Evolutionary conservation across 2,113 vertebrate genomes (phyloP).

Genomic region (Ardeotis arabs): DNA sequence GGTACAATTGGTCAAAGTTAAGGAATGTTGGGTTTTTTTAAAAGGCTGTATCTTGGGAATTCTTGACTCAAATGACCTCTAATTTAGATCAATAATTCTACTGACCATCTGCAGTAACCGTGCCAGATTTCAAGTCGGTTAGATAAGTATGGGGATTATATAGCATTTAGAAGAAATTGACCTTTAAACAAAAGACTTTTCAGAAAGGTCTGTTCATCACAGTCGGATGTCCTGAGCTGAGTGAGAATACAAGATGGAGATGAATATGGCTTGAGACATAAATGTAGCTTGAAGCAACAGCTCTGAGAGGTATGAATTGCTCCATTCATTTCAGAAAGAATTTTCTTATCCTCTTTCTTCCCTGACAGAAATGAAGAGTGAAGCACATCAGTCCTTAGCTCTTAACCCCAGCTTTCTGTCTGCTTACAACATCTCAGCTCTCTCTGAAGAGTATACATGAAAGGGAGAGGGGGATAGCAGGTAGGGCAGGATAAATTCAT

Average conservation of each 20-base stretch:
- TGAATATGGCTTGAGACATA: background rate
- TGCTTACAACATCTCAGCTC: background rate
- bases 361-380: background rate
- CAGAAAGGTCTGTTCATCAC: background rate
- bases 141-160: conserved; percentile 9
- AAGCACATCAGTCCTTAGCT: background rate
- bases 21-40: background rate
- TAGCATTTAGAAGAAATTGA: background rate
- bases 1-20: background rate
- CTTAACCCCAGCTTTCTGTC: background rate
- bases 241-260: background rate
- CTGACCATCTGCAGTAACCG: background rate
- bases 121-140: conserved; percentile 6
- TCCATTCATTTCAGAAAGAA: background rate
- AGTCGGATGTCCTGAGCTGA: background rate
- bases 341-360: background rate
- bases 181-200: conserved; percentile 17
- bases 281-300: background rate
- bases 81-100: background rate
- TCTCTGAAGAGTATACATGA: background rate
- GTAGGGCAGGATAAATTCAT: background rate
- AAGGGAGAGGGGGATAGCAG: background rate
- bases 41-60: background rate
- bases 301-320: background rate
- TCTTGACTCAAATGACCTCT: background rate